A percentile compares a stretch with the other conserved stretches of the same genome.
phyloP scores from a whole-genome alignment of 2,113 vertebrate species.

The Aldabrachelys gigantea region DNA sequence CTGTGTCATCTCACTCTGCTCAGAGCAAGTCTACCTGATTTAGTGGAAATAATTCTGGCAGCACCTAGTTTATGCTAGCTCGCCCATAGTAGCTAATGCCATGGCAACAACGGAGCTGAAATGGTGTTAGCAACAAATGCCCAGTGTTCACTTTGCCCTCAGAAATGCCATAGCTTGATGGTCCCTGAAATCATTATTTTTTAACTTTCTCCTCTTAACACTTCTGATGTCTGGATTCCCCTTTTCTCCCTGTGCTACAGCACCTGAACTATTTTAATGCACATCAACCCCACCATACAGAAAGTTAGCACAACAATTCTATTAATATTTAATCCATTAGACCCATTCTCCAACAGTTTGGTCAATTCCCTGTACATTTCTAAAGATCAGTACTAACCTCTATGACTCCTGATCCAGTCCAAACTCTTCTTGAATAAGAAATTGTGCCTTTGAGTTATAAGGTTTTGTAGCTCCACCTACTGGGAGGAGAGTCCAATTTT shows the following conservation, averaged over 20 bases:
- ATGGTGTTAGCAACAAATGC: not conserved
- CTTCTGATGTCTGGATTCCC: not conserved
- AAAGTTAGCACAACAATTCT: not conserved
- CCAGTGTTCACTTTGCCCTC: not conserved
- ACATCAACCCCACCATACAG: not conserved
- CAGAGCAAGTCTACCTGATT: not conserved
- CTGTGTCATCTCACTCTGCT: not conserved
- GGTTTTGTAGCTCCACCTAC: not conserved
- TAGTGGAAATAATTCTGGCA: not conserved
- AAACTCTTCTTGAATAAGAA: not conserved
- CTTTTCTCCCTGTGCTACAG: no score
- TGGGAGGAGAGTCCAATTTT: not conserved
- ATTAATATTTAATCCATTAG: not conserved
- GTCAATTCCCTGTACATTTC: not conserved
- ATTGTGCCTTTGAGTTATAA: not conserved
- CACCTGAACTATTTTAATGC: not conserved
- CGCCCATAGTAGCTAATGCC: not conserved
- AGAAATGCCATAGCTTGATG: not conserved
- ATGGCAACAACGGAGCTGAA: not conserved
- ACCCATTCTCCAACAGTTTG: not conserved
- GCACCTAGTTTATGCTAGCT: not conserved
- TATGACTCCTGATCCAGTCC: not conserved
- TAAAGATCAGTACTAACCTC: not conserved
- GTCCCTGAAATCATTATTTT: not conserved
- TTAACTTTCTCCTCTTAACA: not conserved